Percentiles rank a stretch among this genome's conserved stretches.
Evolutionary conservation across 2,797 vertebrate genomes (phyloP).

Genomic region (Sebastolobus alascanus): DNA sequence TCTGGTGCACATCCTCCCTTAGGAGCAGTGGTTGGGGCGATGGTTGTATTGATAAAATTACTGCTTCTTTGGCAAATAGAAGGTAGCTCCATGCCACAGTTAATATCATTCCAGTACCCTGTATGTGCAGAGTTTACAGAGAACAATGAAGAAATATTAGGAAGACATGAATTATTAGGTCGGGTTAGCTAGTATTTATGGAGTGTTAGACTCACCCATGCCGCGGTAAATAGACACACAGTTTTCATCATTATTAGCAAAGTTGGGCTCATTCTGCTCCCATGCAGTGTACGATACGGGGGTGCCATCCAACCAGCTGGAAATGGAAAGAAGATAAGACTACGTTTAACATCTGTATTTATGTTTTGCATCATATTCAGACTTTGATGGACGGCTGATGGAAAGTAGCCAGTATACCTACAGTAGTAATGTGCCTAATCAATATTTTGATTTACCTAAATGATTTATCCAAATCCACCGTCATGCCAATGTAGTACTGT

Average conservation of each 20-base stretch:
- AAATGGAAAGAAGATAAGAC: constrained; percentile 27
- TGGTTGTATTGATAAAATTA: constrained; percentile 87
- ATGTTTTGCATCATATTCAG: background rate
- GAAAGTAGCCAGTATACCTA: background rate
- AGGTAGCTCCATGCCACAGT: constrained; percentile 89
- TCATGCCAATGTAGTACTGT: constrained; percentile 93
- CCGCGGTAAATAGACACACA: constrained; percentile 92
- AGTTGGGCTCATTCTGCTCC: constrained; percentile 96
- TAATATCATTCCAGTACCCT: constrained; percentile 96
- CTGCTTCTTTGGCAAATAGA: constrained; percentile 94
- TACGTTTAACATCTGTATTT: background rate
- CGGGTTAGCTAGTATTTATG: background rate
- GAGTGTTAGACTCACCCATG: constrained; percentile 86
- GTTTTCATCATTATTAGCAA: constrained; percentile 98
- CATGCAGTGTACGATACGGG: constrained; percentile 92
- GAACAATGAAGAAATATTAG: background rate
- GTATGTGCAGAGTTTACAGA: constrained; percentile 24
- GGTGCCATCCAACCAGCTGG: constrained; percentile 93
- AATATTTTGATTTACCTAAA: constrained; percentile 86
- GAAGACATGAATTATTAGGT: fast-evolving
- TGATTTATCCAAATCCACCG: constrained; percentile 90
- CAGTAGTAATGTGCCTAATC: background rate
- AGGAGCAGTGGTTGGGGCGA: constrained; percentile 79
- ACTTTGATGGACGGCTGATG: background rate
- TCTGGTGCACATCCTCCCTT: constrained; percentile 89